Conservation (phyloP, 2,888 invertebrate genomes). For the Dasypolia templi region DNA sequence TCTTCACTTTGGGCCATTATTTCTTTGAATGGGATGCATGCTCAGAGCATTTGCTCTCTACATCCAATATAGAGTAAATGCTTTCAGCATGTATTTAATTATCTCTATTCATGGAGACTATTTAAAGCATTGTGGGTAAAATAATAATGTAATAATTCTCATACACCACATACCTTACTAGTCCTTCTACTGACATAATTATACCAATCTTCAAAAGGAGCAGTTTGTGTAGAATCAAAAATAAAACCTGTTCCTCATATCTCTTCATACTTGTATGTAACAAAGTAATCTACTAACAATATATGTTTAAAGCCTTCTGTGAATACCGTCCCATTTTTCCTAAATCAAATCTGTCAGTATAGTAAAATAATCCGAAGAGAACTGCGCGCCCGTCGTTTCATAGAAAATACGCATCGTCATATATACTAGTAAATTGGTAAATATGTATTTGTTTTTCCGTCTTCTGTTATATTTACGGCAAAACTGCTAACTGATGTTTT, state of each 20-base stretch:
- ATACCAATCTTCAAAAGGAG: too few relatives aligned
- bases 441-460: neutral
- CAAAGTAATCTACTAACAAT: conserved; percentile 39
- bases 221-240: conserved; percentile 12
- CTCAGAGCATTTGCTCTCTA: too few relatives aligned
- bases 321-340: neutral
- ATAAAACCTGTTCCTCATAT: too few relatives aligned
- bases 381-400: neutral
- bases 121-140: neutral
- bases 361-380: neutral
- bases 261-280: too few relatives aligned
- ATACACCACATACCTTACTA: neutral
- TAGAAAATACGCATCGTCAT: neutral
- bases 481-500: too few relatives aligned
- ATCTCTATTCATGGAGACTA: neutral
- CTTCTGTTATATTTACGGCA: neutral
- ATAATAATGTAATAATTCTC: neutral
- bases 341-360: neutral
- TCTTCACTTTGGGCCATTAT: too few relatives aligned
- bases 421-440: neutral
- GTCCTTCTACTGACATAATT: neutral
- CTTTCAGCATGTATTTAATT: neutral
- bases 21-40: neutral
- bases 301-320: conserved; percentile 35
- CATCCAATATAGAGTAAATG: neutral